phyloP scores from a whole-genome alignment of 2,797 vertebrate species.

The Odontamblyopus rebecca region DNA sequence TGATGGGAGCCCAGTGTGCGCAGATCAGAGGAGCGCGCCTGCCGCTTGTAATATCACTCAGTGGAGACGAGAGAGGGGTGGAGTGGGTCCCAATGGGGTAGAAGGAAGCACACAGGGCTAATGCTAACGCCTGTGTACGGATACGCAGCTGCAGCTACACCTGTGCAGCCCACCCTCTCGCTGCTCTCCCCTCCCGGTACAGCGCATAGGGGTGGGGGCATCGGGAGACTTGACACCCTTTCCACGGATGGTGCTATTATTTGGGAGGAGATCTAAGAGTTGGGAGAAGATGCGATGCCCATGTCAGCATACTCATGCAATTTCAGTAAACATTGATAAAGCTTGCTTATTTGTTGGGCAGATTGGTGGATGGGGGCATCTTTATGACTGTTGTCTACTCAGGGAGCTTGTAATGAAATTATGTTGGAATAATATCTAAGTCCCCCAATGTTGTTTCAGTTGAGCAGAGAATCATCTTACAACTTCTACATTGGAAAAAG shows the following conservation, averaged over 20 bases:
- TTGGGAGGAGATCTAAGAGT: slow-evolving; percentile 75
- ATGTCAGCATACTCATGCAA: slow-evolving; percentile 82
- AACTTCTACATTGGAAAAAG: slow-evolving; percentile 7
- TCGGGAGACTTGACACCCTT: slow-evolving; percentile 82
- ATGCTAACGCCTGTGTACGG: slow-evolving; percentile 80
- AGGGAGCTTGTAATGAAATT: slow-evolving; percentile 37
- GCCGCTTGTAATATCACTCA: slow-evolving; percentile 88
- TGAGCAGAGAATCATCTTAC: slow-evolving; percentile 4
- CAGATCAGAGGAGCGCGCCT: slow-evolving; percentile 82
- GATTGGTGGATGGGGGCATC: slow-evolving; percentile 34
- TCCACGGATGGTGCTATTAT: slow-evolving; percentile 74
- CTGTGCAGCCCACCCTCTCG: slow-evolving; percentile 23
- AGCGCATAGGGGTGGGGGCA: slow-evolving; percentile 70
- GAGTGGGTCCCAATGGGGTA: slow-evolving; percentile 69
- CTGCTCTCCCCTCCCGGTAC: slow-evolving; percentile 52
- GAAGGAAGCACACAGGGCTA: slow-evolving; percentile 71
- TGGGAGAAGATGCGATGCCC: slow-evolving; percentile 64
- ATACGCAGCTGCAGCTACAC: slow-evolving; percentile 28
- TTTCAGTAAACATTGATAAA: slow-evolving; percentile 73
- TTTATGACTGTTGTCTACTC: slow-evolving; percentile 56
- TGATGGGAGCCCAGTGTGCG: slow-evolving; percentile 75
- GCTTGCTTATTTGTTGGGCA: slow-evolving; percentile 64
- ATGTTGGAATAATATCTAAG: slow-evolving; percentile 25
- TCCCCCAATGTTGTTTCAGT: slow-evolving; percentile 26
- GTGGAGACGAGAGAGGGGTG: slow-evolving; percentile 47